A percentile compares a stretch with the other conserved stretches of the same genome.
Evolutionary conservation across 2,113 vertebrate genomes (phyloP).

Genomic region (Pteruthius melanotis): DNA sequence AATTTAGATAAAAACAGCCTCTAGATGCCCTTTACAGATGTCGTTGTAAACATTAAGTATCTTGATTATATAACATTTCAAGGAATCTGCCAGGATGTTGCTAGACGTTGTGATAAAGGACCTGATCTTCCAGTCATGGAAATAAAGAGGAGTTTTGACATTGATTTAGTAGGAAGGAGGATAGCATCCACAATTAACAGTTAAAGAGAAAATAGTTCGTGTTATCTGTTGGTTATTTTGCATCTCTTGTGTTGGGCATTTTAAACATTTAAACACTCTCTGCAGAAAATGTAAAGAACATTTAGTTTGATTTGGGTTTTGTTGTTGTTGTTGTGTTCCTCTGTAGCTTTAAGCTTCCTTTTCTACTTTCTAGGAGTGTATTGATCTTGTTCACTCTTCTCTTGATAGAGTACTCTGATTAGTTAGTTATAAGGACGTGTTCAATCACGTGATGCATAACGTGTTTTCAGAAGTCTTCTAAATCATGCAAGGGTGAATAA

Average conservation of each 20-base stretch:
- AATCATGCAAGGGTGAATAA: neutral
- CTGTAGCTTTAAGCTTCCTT: neutral
- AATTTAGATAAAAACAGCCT: neutral
- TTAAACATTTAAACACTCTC: neutral
- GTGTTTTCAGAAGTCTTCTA: neutral
- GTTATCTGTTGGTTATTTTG: neutral
- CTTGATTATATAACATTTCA: neutral
- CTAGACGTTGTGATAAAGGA: neutral
- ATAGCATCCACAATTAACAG: neutral
- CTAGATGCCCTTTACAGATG: neutral
- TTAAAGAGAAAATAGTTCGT: neutral
- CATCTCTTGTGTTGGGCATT: neutral
- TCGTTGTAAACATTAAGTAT: neutral
- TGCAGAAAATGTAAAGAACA: neutral
- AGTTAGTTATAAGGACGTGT: neutral
- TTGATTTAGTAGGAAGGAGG: neutral
- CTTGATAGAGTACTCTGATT: neutral
- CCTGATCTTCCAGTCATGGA: neutral
- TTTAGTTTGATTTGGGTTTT: neutral
- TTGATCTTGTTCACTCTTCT: neutral
- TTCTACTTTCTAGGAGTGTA: neutral
- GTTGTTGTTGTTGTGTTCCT: neutral
- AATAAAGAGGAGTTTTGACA: neutral
- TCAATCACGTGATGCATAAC: neutral
- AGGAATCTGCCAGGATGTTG: neutral